Base-by-base conservation (phyloP, 2,797 vertebrate species). In the Cirrhinus molitorella region DNA sequence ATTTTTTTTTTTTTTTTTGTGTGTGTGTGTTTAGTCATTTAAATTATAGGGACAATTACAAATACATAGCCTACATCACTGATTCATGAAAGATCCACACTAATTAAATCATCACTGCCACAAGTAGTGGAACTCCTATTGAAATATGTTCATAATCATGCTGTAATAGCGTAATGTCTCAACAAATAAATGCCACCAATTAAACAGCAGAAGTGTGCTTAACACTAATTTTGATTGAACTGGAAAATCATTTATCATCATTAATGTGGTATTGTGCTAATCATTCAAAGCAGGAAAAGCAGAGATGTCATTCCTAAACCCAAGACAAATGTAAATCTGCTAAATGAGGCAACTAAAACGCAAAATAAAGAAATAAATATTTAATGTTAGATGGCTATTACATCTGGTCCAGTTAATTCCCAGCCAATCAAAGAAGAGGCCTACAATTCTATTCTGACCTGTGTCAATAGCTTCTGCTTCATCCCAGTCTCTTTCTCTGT, bases 401-500 rank as follows among this genome's bases (percentile, higher is more conserved):
- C 28, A 72, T 76, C 81, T 76, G 71, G 45, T 83, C 49, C 72
- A 9, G 49, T 53, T 67, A 55, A 75, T 43, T 53, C 67, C 53
- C 43, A 81, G 70, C 81, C 63, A 47, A 67, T 83, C 61, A 76
- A 28, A 57, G 53, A 76, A 80, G 70, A 80, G 70, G 55, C 85
- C 93, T 90, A 89, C 89, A 88, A 91, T 86, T 94, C 94, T 95
- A 94, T 91, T 94, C 95, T 96, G 94, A 96, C 95, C 95, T 96
- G 95, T 94, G 81, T 94, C 93, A 95, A 94, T 94, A 94, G 94
- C 92, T 91, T 94, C 93, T 94, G 94, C 92, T 94, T 94, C 93
- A 92, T 95, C 93, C 94, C 95, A 95, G 94, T 94, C 93, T 94
- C 92, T 95, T 91, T 95, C 92, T 94, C 94, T 94, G 90, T 95